Evolutionary conservation across 2,888 invertebrate species (phyloP).

Genomic region (Tinea pellionella): DNA sequence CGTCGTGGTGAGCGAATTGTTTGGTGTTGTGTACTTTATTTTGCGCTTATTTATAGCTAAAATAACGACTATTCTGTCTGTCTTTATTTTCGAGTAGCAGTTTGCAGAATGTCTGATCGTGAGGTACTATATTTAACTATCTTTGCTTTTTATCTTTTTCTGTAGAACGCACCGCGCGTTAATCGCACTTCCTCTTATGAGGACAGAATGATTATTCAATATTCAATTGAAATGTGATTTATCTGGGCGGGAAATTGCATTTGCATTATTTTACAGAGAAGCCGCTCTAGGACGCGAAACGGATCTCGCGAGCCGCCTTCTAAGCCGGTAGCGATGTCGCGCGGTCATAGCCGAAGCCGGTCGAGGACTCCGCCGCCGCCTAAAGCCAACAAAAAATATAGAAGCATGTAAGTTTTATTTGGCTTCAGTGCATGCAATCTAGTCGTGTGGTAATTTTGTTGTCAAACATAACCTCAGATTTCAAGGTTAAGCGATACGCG

Average conservation of each 20-base stretch:
- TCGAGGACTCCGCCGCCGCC: conserved; percentile 64
- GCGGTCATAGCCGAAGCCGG: conserved; percentile 63
- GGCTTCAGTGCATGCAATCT: neutral
- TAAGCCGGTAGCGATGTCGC: conserved; percentile 51
- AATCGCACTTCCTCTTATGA: conserved; percentile 36
- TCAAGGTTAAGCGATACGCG: neutral
- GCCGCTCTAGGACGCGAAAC: conserved; percentile 62
- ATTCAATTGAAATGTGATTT: neutral
- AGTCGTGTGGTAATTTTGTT: neutral
- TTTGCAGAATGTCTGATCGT: conserved; percentile 56
- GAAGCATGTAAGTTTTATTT: conserved; percentile 52
- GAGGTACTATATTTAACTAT: conserved; percentile 53
- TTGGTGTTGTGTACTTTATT: conserved; percentile 21
- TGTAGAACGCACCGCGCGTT: conserved; percentile 19
- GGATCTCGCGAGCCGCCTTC: conserved; percentile 57
- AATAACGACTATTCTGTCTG: conserved; percentile 35
- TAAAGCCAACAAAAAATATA: conserved; percentile 54
- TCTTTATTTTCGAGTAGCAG: conserved; percentile 25
- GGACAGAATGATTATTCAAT: too few relatives aligned
- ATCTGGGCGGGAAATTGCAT: conserved; percentile 26
- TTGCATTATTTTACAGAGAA: conserved; percentile 44
- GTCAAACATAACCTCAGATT: neutral
- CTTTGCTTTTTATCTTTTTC: conserved; percentile 25
- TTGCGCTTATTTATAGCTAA: conserved; percentile 41
- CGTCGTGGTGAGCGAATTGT: conserved; percentile 18